Evolutionary conservation across 2,113 vertebrate species (phyloP), one percentile per base, ranked within the genome.

Genomic region (Zonotrichia leucophrys): DNA sequence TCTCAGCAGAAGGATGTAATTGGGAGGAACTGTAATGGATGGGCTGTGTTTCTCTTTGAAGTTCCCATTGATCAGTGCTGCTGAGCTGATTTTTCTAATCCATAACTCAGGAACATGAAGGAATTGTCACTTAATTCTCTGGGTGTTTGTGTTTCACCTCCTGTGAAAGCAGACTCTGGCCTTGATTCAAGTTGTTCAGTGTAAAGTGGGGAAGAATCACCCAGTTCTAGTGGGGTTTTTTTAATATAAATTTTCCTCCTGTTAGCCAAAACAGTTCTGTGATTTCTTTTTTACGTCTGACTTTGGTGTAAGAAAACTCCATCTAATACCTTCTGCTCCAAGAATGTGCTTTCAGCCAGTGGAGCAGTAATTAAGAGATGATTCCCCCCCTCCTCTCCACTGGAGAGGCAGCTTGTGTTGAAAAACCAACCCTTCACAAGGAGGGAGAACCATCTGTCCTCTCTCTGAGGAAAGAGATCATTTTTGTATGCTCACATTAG

Each of bases 1-100:
- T 92, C 92, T 94, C 89, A 95, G 95, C 85, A 94, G 90, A 96
- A 92, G 87, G 85, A 53, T 3, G 85, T 95, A 96, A 97, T 75
- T 96, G 92, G 92, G 87, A 94, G 83, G 76, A 94, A 92, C 87
- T 60, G 91, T 91, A 97, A 95, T 91, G 92, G 90, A 96, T 91
- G 80, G 84, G 35, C 68, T 23, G 27, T 75, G 63, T 49, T 96
- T 90, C 93, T 91, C 89, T 95, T 93, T 97, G 92, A 92, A 80
- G 94, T 76, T 92, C 59, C 66, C 91, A 93, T 83, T 95, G 91
- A 95, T 97, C 94, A 95, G 66, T 24, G 87, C 80, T 93, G 87
- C 91, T 84, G 85, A 89, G 82, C 72, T 6, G 47, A 19, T 68
- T 92, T 96, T 93, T 92, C 91, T 82, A 96, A 92, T 85, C 73